Evolutionary conservation across 2,113 vertebrate species (phyloP), one percentile per base, ranked within the genome.

Genomic region (Oncorhynchus tshawytscha): DNA sequence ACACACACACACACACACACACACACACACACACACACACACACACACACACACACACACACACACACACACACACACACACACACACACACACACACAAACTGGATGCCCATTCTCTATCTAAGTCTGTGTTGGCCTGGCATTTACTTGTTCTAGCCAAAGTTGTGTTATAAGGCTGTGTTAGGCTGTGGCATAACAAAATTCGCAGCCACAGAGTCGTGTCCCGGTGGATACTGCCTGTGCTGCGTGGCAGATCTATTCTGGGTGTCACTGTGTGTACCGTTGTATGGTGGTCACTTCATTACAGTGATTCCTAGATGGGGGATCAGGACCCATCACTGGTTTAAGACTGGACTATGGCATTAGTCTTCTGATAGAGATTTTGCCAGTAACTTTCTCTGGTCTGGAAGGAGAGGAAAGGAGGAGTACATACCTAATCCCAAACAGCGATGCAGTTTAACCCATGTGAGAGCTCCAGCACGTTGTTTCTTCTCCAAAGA

Each of bases 71-170:
- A 85, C 45, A 22, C 69, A 64, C 71, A 74, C 51, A 73, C 69
- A 31, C 24, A 59, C 59, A 0, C 7, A 4, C 4, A 72, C 71
- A 68, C 31, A 12, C 39, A 45, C 39, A 11, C 9, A 45, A 45
- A 54, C 59, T 62, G 7, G 59, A 24, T 22, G n/a, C 59, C n/a
- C 59, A 62, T 62, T 16, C n/a, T 62, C n/a, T 22, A 8, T 62
- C 59, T 24, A 22, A 22, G n/a, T 62, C 59, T 22, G 59, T 62
- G 73, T 76, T 81, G 70, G 78, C 76, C 73, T 82, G 85, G 70
- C 71, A 70, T 88, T 76, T 79, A 75, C 25, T 67, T 67, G 76
- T 76, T 70, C 60, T 82, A 83, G 15, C 15, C 51, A 16, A 74
- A 11, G 18, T 22, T 22, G n/a, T 22, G 59, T 62, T 62, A 84